phyloP scores from a whole-genome alignment of 35 echinoderm and acorn worm species.

The Diadema setosum region DNA sequence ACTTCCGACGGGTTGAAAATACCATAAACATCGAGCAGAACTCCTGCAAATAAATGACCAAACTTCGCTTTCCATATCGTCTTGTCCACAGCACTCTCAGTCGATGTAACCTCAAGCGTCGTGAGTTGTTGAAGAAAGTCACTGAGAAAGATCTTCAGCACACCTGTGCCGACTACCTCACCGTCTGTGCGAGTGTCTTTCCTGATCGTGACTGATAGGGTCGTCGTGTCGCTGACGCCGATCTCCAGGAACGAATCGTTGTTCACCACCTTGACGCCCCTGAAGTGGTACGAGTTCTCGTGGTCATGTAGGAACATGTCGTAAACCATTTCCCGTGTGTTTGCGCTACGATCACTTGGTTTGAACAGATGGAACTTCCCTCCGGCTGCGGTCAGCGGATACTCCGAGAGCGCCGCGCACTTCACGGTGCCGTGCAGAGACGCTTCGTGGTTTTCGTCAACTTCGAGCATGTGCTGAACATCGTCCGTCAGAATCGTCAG shows the following conservation, averaged over 20 bases:
- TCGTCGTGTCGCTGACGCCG: conserved; percentile 57
- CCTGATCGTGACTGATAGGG: conserved; percentile 30
- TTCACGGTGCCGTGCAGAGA: conserved; percentile 33
- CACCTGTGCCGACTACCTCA: conserved; percentile 21
- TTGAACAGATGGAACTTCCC: conserved; percentile 56
- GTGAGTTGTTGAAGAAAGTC: conserved; percentile 65
- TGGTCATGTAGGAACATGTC: conserved; percentile 33
- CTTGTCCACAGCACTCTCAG: conserved; percentile 19
- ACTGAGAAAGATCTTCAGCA: conserved; percentile 25
- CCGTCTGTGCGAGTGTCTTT: not conserved
- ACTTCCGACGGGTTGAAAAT: not conserved
- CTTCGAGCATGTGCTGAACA: conserved; percentile 40
- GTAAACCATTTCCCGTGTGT: conserved; percentile 62
- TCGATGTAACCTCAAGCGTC: conserved; percentile 45
- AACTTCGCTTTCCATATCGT: conserved; percentile 38
- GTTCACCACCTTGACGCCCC: conserved; percentile 56
- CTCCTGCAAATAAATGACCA: conserved; percentile 26
- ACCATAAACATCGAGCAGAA: conserved; percentile 64
- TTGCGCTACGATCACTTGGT: conserved; percentile 23
- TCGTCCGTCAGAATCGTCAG: conserved; percentile 52
- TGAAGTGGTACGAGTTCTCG: conserved; percentile 46
- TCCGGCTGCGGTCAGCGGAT: conserved; percentile 45
- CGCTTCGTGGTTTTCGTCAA: conserved; percentile 29
- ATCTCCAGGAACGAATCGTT: conserved; percentile 70
- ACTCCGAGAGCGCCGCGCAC: conserved; percentile 35